Percentiles rank a stretch among this genome's conserved stretches.
Evolutionary conservation across 2,888 invertebrate species (phyloP).

Genomic region (Bombylius discolor): DNA sequence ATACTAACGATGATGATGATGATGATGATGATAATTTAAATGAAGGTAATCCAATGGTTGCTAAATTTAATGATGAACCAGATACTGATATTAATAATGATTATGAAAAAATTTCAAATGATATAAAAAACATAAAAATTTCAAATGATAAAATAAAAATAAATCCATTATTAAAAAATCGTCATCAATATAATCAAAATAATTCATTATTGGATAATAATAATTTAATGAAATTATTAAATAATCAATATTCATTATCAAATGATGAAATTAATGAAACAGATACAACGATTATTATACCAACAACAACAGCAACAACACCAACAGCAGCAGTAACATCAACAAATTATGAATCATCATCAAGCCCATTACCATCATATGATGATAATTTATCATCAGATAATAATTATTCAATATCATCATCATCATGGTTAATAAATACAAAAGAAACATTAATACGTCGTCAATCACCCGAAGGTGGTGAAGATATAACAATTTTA

Average conservation of each 20-base stretch:
- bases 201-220: not conserved
- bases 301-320: not conserved
- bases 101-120: not conserved
- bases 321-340: not conserved
- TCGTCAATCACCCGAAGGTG: conserved; percentile 64
- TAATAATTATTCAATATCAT: conserved; percentile 46
- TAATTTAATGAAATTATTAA: not conserved
- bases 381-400: conserved; percentile 32
- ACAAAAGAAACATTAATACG: conserved; percentile 48
- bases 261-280: conserved; percentile 13
- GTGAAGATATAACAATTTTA: conserved; percentile 36
- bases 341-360: not conserved
- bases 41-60: conserved; percentile 64
- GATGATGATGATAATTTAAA: conserved; percentile 43
- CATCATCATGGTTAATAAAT: too few species aligned
- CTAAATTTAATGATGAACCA: conserved; percentile 69
- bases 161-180: conserved; percentile 14
- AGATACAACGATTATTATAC: not conserved
- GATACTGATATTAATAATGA: not conserved
- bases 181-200: not conserved
- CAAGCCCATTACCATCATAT: not conserved
- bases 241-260: conserved; percentile 5
- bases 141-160: conserved; percentile 5
- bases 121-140: not conserved
- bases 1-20: conserved; percentile 39